Percentiles rank a stretch among this genome's conserved stretches.
These are phyloP conservation scores for Myodes glareolus DNA, from an alignment of 2,113 vertebrate species.

Conservation along the genomic window DNA sequence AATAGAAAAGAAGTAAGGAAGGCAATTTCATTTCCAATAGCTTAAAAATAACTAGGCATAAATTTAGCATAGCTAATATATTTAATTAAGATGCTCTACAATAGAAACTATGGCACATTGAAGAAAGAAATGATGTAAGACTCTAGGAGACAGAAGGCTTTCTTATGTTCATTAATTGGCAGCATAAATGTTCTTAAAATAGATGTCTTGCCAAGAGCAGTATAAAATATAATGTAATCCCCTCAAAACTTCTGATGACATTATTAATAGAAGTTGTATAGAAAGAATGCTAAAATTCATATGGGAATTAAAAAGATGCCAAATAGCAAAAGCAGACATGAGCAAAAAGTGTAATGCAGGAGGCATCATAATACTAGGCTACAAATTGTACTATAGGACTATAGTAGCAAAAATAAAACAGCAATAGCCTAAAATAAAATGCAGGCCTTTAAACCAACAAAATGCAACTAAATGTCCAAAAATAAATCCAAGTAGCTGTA, in stretches of 20 bases:
- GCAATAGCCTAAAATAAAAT: neutral
- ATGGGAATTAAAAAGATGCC: neutral
- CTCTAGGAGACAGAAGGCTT: neutral
- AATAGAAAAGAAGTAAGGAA: neutral
- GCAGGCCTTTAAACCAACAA: neutral
- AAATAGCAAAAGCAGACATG: neutral
- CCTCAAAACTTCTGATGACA: neutral
- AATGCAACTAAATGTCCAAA: neutral
- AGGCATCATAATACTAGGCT: neutral
- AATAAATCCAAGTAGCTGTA: neutral
- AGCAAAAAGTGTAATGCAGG: neutral
- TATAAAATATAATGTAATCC: neutral
- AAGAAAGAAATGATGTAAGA: neutral
- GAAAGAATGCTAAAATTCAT: neutral
- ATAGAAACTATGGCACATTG: neutral
- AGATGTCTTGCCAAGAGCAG: neutral
- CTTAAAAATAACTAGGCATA: neutral
- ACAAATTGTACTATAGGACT: no score
- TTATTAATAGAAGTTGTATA: neutral
- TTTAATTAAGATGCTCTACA: neutral
- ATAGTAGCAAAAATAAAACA: neutral
- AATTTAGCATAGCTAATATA: neutral
- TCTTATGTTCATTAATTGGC: neutral
- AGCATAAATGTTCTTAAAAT: neutral
- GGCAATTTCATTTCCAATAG: neutral